These are phyloP conservation scores for Hippocampus abdominalis DNA, from an alignment of 2,113 vertebrate species.

Conservation along the genomic window DNA sequence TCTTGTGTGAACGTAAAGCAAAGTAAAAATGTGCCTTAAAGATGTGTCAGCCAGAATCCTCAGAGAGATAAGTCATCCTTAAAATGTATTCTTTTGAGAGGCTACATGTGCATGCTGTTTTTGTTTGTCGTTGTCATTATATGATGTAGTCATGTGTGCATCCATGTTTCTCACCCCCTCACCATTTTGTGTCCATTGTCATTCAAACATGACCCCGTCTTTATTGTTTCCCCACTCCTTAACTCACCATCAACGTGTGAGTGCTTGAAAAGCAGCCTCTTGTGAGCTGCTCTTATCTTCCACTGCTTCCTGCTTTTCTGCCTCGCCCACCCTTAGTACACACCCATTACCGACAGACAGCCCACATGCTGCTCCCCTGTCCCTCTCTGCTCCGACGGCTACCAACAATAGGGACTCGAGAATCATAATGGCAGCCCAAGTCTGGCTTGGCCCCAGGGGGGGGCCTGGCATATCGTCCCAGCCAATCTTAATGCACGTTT, in stretches of 20 bases:
- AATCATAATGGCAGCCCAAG: constrained; percentile 60
- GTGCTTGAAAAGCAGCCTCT: constrained; percentile 35
- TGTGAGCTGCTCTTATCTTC: constrained; percentile 45
- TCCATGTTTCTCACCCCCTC: constrained; percentile 14
- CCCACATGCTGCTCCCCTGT: constrained; percentile 25
- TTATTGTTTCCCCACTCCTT: constrained; percentile 24
- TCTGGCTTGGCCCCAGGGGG: constrained; percentile 46
- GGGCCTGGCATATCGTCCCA: constrained; percentile 50
- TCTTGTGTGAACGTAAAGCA: constrained; percentile 58
- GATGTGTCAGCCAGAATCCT: constrained; percentile 65
- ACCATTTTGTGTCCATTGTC: constrained; percentile 49
- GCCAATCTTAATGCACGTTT: constrained; percentile 72
- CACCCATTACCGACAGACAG: constrained; percentile 45
- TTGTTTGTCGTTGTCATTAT: constrained; percentile 35
- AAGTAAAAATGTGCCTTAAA: constrained; percentile 51
- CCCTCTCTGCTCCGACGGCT: constrained; percentile 32
- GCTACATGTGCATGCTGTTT: not conserved
- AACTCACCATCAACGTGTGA: constrained; percentile 28
- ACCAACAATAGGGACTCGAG: constrained; percentile 58
- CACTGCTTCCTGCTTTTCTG: constrained; percentile 9
- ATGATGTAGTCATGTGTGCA: constrained; percentile 33
- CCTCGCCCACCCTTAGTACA: constrained; percentile 35
- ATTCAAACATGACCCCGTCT: constrained; percentile 42
- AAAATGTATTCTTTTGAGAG: constrained; percentile 42
- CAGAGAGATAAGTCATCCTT: constrained; percentile 48